Evolutionary conservation across 2,888 invertebrate species (phyloP), one percentile per base, ranked within the genome.

Genomic region (Synanthedon vespiformis): DNA sequence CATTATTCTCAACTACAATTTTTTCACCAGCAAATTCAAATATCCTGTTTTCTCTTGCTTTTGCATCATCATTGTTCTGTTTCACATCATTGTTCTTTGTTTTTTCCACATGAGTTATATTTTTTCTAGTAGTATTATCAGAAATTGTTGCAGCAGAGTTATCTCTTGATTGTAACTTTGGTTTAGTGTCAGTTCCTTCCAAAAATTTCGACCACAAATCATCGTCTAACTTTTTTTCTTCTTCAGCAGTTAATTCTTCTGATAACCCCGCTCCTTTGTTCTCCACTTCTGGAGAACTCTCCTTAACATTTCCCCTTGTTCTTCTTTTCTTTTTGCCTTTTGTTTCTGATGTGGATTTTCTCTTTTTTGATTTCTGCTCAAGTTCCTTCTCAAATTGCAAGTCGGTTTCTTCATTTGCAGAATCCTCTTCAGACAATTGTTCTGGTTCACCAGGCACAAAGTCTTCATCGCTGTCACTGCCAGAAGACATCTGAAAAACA

Each of bases 21-120:
- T 93, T 92, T 84, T 97, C 96, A 8, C 96, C 96, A 47, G 96
- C 96, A 89, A 96, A 96, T 68, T 96, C 94, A 70, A 93, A 94
- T 56, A 93, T 87, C 74, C 93, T 89, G 14, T 89, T 92, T 52
- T 92, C 88, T 68, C 89, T 90, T 2, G 76, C 78, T 60, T 77
- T 76, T n/a, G 67, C 69, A 50, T 91, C 89, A 62, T 87, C 88
- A 68, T 59, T 59, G 52, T 54, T 56, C 47, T 57, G 27, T 34
- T 41, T 58, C 10, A 55, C 50, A 52, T 16, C 62, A 64, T 16
- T 16, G 16, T 16, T 16, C 16, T 16, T 16, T 55, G 56, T 54
- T 55, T 49, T 49, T 34, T 34, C 34, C 34, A 34, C 14, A 13
- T 14, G 14, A 14, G 47, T 44, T 44, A 13, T 13, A 48, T 48